Percentiles rank a stretch among this genome's conserved stretches.
These are phyloP conservation scores for Endotricha flammealis DNA, from an alignment of 2,888 invertebrate genomes.

Conservation along the genomic window DNA sequence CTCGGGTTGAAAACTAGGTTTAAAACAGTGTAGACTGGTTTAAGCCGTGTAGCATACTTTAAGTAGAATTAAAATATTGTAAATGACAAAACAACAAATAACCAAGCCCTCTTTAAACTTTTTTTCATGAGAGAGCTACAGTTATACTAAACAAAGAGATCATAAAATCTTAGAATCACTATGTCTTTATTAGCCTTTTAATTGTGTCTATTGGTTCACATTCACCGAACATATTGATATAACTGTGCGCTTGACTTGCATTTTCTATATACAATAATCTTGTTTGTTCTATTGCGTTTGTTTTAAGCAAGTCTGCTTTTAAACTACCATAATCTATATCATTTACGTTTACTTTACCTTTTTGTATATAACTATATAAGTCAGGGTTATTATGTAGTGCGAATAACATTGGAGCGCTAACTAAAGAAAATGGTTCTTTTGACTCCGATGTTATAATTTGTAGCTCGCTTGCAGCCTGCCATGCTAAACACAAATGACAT, in stretches of 20 bases:
- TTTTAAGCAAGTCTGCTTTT: slow-evolving; percentile 53
- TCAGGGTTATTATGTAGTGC: slow-evolving; percentile 85
- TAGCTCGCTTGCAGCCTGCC: slow-evolving; percentile 81
- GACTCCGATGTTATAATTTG: slow-evolving; percentile 73
- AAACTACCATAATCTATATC: slow-evolving; percentile 79
- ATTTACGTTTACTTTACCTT: slow-evolving; percentile 75
- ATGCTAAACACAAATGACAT: slow-evolving; percentile 87
- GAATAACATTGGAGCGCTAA: slow-evolving; percentile 90
- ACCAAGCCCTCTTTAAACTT: too few relatives aligned
- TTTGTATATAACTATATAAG: slow-evolving; percentile 76
- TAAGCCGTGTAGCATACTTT: too few relatives aligned
- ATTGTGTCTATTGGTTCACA: slow-evolving; percentile 55
- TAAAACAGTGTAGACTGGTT: too few relatives aligned
- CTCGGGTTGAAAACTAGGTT: too few relatives aligned
- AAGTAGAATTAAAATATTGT: too few relatives aligned
- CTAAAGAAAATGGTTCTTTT: slow-evolving; percentile 80
- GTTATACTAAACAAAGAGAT: too few relatives aligned
- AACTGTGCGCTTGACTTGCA: slow-evolving; percentile 49
- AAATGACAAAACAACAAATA: too few relatives aligned
- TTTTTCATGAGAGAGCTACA: too few relatives aligned
- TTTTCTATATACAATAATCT: slow-evolving; percentile 47
- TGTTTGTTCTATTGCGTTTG: slow-evolving; percentile 55
- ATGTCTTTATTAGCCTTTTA: slow-evolving; percentile 55
- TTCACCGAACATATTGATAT: slow-evolving; percentile 53
- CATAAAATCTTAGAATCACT: too few relatives aligned